A percentile compares a stretch with the other conserved stretches of the same genome.
These are phyloP conservation scores for Salvelinus fontinalis DNA, from an alignment of 2,113 vertebrate genomes.

Conservation along the genomic window DNA sequence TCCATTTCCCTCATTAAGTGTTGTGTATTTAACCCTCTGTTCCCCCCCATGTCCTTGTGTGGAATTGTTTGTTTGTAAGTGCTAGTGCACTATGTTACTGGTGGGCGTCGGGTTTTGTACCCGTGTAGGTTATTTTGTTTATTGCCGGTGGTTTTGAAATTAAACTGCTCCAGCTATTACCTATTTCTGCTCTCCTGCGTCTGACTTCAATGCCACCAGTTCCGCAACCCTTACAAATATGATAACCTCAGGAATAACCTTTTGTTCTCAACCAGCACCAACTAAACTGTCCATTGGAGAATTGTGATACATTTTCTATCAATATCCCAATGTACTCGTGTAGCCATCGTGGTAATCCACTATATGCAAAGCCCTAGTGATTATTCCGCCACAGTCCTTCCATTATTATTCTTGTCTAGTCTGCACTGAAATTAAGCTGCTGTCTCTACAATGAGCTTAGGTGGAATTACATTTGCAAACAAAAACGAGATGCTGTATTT, in stretches of 20 bases:
- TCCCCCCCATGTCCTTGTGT: too few species aligned
- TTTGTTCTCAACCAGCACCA: background rate
- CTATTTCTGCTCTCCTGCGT: too few species aligned
- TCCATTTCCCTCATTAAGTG: too few species aligned
- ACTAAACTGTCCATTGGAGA: background rate
- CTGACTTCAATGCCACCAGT: too few species aligned
- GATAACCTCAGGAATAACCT: background rate
- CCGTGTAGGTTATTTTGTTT: too few species aligned
- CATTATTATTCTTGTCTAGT: conserved; percentile 60
- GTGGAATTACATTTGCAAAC: conserved; percentile 72
- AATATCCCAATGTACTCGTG: conserved; percentile 2
- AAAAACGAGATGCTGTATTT: conserved; percentile 68
- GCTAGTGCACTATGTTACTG: too few species aligned
- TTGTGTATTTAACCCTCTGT: too few species aligned
- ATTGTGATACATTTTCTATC: background rate
- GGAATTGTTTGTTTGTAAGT: too few species aligned
- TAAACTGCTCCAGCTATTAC: too few species aligned
- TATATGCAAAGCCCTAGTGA: conserved; percentile 6
- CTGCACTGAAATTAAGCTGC: conserved; percentile 67
- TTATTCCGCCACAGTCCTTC: conserved; percentile 38
- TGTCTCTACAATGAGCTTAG: conserved; percentile 72
- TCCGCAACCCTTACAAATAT: too few species aligned
- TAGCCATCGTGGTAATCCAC: background rate
- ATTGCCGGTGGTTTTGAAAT: too few species aligned
- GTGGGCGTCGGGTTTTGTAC: too few species aligned